Base-by-base conservation (phyloP, 1,140 invertebrate genomes). In the Nylanderia fulva region DNA sequence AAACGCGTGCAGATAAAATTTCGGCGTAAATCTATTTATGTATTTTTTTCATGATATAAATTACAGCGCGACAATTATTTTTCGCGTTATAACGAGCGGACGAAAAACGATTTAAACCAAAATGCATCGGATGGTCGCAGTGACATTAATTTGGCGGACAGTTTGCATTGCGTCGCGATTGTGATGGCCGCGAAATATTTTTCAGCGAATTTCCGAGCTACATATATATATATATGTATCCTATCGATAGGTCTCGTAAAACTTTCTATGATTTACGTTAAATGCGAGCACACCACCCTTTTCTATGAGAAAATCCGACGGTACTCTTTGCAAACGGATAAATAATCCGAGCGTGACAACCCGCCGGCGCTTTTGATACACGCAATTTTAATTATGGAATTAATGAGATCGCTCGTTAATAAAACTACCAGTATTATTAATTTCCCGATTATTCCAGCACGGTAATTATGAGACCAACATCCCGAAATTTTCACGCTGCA, bases 341-440 rank as follows among this genome's bases (percentile, higher is more conserved):
- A 80, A 72, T 72, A 72, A 80, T 80, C 64, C 64, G 24, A 33
- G 77, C 48, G 64, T 21, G 48, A 58, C 64, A 39, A 3, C 21
- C 60, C 64, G 63, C 63, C 48, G 77, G 64, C 36, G 64, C 64
- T 71, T 80, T 80, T 80, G 64, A 80, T 80, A 80, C 36, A 33
- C 64, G 45, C 77, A 71, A 80, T 80, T 80, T 80, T 80, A 80
- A 80, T 80, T 80, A 71, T 52, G 36, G 64, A 80, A 80, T 80
- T 80, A 80, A 80, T 80, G 64, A 80, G 77, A 66, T 58, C 52
- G 77, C 64, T 80, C 48, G 77, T 80, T 80, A 80, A 80, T 80
- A 71, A 80, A 71, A 80, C 77, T 80, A 71, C 77, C 64, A 45
- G 77, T 80, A 36, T 69, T 80, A 80, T 71, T 80, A 80, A 80